phyloP scores from a whole-genome alignment of 1,140 invertebrate species.

The Eurytemora carolleeae region DNA sequence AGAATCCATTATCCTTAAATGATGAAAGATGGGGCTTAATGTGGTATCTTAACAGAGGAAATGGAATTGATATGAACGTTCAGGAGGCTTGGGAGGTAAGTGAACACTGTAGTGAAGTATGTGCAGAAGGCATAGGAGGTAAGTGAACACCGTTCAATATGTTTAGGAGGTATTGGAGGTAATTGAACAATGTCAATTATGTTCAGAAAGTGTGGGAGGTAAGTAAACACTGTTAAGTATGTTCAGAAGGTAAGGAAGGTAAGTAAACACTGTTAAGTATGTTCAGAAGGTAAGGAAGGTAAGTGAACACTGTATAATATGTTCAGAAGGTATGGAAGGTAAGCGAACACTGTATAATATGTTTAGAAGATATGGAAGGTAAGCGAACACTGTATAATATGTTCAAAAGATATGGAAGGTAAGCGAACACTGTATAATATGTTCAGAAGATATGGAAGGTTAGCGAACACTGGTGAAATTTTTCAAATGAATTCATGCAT shows the following conservation, averaged over 20 bases:
- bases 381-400: constrained; percentile 85
- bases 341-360: too few species aligned
- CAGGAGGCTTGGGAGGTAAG: constrained; percentile 76
- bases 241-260: constrained; percentile 76
- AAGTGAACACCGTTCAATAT: not conserved
- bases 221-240: constrained; percentile 86
- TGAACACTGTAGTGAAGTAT: too few species aligned
- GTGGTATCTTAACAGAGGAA: constrained; percentile 45
- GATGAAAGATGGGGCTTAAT: constrained; percentile 48
- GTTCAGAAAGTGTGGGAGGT: too few species aligned
- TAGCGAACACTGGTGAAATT: not conserved
- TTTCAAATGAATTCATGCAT: too few species aligned
- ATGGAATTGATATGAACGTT: constrained; percentile 77
- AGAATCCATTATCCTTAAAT: constrained; percentile 31
- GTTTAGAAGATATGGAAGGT: too few species aligned
- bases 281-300: too few species aligned
- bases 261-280: too few species aligned
- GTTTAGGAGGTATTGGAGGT: not conserved
- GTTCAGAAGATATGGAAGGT: too few species aligned
- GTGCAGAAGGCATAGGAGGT: too few species aligned
- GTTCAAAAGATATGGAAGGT: constrained; percentile 75
- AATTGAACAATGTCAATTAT: too few species aligned
- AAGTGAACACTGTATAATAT: not conserved
- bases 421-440: too few species aligned
- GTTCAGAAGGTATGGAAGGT: too few species aligned